Conservation (phyloP, 2,888 invertebrate species). For the Gandaritis pyraliata region DNA sequence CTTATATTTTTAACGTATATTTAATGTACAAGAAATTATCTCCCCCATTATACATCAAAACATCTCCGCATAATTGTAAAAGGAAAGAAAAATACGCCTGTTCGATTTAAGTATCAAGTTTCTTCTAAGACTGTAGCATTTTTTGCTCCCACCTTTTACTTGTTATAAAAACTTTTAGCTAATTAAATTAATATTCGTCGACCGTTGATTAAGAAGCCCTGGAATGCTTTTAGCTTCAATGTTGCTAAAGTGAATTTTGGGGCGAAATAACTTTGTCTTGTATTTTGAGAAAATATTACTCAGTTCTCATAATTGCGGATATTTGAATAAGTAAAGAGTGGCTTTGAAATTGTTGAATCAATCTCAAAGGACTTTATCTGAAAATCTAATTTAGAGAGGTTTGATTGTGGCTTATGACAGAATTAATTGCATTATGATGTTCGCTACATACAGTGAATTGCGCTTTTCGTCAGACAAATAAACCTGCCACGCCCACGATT, state of each 20-base stretch:
- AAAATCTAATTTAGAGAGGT: slow-evolving; percentile 49
- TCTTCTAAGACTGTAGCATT: slow-evolving; percentile 52
- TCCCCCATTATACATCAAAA: slow-evolving; percentile 33
- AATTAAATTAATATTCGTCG: slow-evolving; percentile 78
- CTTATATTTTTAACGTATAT: slow-evolving; percentile 49
- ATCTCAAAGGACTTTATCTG: slow-evolving; percentile 55
- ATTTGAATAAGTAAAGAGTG: slow-evolving; percentile 64
- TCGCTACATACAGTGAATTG: slow-evolving; percentile 19
- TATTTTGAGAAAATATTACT: slow-evolving; percentile 65
- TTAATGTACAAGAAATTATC: slow-evolving; percentile 40
- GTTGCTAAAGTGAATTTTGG: slow-evolving; percentile 57
- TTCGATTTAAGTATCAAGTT: slow-evolving; percentile 59
- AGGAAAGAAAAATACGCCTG: slow-evolving; percentile 50
- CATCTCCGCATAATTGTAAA: slow-evolving; percentile 53
- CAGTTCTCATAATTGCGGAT: slow-evolving; percentile 62
- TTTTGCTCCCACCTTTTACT: slow-evolving; percentile 66
- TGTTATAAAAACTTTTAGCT: slow-evolving; percentile 73
- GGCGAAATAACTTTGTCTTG: slow-evolving; percentile 63
- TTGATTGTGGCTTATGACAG: slow-evolving; percentile 32
- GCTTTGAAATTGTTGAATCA: slow-evolving; percentile 58
- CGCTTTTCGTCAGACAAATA: slow-evolving; percentile 8
- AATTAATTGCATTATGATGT: slow-evolving; percentile 34
- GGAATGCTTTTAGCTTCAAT: slow-evolving; percentile 77
- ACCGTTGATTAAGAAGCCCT: slow-evolving; percentile 75
- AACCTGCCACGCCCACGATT: background rate